Base-by-base conservation (phyloP, 2,797 vertebrate genomes). In the Adrianichthys oophorus region DNA sequence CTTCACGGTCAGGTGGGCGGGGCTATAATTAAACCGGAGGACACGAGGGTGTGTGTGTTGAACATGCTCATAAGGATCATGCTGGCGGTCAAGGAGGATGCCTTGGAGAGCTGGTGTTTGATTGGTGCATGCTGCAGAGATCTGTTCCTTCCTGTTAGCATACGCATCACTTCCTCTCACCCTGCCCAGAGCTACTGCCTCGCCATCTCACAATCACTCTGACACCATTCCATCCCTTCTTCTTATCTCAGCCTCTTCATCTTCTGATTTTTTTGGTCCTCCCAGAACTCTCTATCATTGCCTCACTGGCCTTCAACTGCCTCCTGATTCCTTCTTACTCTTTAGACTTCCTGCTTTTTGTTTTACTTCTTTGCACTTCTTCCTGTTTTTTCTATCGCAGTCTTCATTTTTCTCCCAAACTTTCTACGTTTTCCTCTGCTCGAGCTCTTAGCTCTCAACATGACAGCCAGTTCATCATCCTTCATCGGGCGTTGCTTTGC, bases 111-210 rank as follows among this genome's bases (percentile, higher is more conserved):
- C 86, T 89, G 87, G 87, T 90, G 82, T 87, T 88, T 89, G 88
- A 90, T 88, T 89, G 91, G 88, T 82, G 78, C 75, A 63, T 83
- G 76, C 71, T 65, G 70, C 79, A 42, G 64, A 80, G 84, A 86
- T 89, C 86, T 87, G 86, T 69, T 89, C 70, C 83, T 87, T 85
- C 85, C 85, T 84, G 69, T 91, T 85, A 86, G 74, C 5, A 56
- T 59, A 86, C 68, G 70, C 85, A 82, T 87, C 78, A 84, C 82
- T 86, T 88, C 86, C 82, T 87, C 80, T 79, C 83, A 78, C 73
- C 81, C 83, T 75, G 85, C 83, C 84, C 77, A 76, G 72, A 90
- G 88, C 87, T 77, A 87, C 78, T 87, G 84, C 85, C 86, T 85
- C 58, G 59, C 72, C 72, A 8, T 82, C 84, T 89, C 86, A 85